Percentiles rank a stretch among this genome's conserved stretches.
Evolutionary conservation across 53 echinoderm and acorn worm genomes (phyloP).

Genomic region (Apostichopus leukothele): DNA sequence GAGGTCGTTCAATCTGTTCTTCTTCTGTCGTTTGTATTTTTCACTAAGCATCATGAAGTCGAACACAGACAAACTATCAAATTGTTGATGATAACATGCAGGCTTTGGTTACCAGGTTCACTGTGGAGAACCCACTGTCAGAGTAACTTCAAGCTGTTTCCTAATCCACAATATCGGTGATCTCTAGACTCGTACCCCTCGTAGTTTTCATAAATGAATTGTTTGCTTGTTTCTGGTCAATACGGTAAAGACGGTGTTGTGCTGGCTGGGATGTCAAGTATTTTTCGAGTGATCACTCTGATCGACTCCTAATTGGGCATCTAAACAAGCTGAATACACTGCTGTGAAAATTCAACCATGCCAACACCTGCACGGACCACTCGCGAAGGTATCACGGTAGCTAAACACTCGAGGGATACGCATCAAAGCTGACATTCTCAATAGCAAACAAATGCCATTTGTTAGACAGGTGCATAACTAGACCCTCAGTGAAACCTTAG

Average conservation of each 20-base stretch:
- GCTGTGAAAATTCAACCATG: neutral
- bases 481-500: too few species aligned
- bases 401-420: neutral
- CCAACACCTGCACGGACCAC: neutral
- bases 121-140: neutral
- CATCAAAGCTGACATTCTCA: neutral
- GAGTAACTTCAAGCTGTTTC: conserved; percentile 12
- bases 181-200: neutral
- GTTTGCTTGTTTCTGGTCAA: too few species aligned
- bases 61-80: neutral
- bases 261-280: too few species aligned
- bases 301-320: neutral
- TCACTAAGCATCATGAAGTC: too few species aligned
- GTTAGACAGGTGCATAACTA: neutral
- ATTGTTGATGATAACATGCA: conserved; percentile 11
- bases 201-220: neutral
- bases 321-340: neutral
- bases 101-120: neutral
- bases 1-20: too few species aligned
- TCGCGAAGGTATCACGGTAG: neutral
- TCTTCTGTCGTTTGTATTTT: too few species aligned
- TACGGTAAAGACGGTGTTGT: too few species aligned
- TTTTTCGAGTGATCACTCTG: neutral
- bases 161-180: neutral
- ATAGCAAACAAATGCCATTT: neutral